Evolutionary conservation across 2,113 vertebrate genomes (phyloP).

Genomic region (Gopherus flavomarginatus): DNA sequence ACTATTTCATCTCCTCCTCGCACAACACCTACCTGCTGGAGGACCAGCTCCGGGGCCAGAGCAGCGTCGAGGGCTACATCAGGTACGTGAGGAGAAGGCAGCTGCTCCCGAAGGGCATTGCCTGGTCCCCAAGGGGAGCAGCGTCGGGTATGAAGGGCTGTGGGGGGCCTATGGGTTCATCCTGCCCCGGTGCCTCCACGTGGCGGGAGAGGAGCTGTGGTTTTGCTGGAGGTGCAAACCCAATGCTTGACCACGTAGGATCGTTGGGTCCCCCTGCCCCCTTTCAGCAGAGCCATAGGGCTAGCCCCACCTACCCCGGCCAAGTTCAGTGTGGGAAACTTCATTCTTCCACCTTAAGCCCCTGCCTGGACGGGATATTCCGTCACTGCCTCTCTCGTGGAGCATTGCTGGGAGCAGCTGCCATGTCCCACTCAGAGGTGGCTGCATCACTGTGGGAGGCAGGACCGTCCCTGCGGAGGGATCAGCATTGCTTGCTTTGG

Average conservation of each 20-base stretch:
- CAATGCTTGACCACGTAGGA: neutral
- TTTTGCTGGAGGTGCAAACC: neutral
- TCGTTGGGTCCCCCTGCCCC: neutral
- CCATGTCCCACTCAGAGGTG: neutral
- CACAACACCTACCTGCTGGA: conserved; percentile 97
- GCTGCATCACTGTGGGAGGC: neutral
- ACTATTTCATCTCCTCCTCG: conserved; percentile 96
- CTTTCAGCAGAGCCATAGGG: neutral
- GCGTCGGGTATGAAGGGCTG: accelerated
- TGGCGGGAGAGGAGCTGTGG: too few species aligned
- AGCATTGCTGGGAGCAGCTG: neutral
- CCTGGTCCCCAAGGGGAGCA: neutral
- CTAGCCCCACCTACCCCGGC: neutral
- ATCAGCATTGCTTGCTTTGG: neutral
- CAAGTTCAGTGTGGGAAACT: neutral
- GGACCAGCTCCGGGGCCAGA: conserved; percentile 93
- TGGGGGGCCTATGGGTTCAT: neutral
- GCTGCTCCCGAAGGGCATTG: neutral
- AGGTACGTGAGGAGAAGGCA: conserved; percentile 77
- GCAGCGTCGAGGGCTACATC: conserved; percentile 96
- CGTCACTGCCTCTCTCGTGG: neutral
- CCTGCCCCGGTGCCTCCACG: too few species aligned
- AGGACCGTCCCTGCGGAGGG: too few species aligned
- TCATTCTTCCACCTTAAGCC: neutral
- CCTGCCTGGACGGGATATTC: neutral